phyloP scores from a whole-genome alignment of 1,140 invertebrate genomes.

The Tetranychus cinnabarinus region DNA sequence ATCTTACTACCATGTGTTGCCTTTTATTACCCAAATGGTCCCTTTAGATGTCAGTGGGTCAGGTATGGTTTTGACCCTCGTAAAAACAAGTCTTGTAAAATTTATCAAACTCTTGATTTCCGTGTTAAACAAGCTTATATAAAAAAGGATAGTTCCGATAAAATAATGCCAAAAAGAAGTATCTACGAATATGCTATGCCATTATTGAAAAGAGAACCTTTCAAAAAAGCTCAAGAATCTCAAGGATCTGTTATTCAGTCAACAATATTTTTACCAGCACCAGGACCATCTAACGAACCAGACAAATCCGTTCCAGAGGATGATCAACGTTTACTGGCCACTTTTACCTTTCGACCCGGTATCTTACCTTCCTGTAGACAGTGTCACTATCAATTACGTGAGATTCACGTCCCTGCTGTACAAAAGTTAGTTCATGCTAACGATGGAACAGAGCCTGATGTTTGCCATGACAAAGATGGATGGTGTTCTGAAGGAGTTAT shows the following conservation, averaged over 20 bases:
- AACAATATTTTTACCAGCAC: neutral
- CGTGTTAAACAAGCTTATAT: constrained; percentile 8
- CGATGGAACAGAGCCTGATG: constrained; percentile 10
- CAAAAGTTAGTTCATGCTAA: constrained; percentile 39
- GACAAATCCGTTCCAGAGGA: neutral
- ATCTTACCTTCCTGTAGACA: constrained; percentile 12
- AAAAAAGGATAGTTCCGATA: neutral
- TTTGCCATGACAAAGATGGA: constrained; percentile 14
- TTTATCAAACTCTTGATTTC: constrained; percentile 23
- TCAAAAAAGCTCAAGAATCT: neutral
- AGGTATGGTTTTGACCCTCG: constrained; percentile 22
- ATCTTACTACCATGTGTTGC: constrained; percentile 51
- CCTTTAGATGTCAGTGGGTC: constrained; percentile 31
- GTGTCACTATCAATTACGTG: constrained; percentile 38
- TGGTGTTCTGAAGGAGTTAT: constrained; percentile 13
- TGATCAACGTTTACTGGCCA: neutral
- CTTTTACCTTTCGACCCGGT: constrained; percentile 7
- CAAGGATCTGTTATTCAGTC: neutral
- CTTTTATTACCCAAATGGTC: constrained; percentile 60
- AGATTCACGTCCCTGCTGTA: constrained; percentile 59
- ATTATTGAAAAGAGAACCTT: neutral
- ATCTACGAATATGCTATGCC: constrained; percentile 2
- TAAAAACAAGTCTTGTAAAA: constrained; percentile 19
- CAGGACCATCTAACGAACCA: neutral
- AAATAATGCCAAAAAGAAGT: neutral